Conservation (phyloP, 2,888 invertebrate species). For the Pediacus dermestoides region DNA sequence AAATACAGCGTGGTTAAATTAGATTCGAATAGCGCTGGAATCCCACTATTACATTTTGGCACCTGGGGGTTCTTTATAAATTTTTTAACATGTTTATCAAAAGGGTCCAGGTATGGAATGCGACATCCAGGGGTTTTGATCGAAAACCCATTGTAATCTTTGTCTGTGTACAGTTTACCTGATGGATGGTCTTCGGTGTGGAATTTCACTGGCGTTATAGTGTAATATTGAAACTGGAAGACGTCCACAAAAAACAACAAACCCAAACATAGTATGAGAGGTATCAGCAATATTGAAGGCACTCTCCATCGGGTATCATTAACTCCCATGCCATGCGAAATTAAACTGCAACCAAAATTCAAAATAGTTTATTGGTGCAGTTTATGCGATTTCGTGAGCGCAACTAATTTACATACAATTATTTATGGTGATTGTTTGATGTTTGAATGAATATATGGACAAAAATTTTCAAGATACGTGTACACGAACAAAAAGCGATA, state of each 20-base stretch:
- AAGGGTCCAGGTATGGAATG: slow-evolving; percentile 62
- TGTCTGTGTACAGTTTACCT: too few species aligned
- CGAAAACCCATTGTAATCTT: slow-evolving; percentile 29
- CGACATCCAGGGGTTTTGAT: slow-evolving; percentile 64
- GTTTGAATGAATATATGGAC: too few species aligned
- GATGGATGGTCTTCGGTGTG: too few species aligned
- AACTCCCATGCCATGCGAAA: too few species aligned
- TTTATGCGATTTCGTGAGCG: too few species aligned
- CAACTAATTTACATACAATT: too few species aligned
- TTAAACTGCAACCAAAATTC: too few species aligned
- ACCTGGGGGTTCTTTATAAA: slow-evolving; percentile 54
- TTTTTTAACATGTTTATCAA: slow-evolving; percentile 55
- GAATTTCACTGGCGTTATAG: slow-evolving; percentile 3
- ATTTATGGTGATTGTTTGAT: too few species aligned
- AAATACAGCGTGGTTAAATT: slow-evolving; percentile 61
- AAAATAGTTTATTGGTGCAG: too few species aligned
- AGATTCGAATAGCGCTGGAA: slow-evolving; percentile 55
- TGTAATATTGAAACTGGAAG: slow-evolving; percentile 33
- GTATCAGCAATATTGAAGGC: slow-evolving; percentile 35
- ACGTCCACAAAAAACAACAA: slow-evolving; percentile 39
- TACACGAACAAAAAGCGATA: too few species aligned
- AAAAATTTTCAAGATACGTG: too few species aligned
- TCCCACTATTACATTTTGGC: slow-evolving; percentile 53
- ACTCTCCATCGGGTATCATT: slow-evolving; percentile 32
- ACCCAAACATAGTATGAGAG: slow-evolving; percentile 31